Conservation (phyloP, 2,888 invertebrate genomes). For the Melangyna quadrimaculata region DNA sequence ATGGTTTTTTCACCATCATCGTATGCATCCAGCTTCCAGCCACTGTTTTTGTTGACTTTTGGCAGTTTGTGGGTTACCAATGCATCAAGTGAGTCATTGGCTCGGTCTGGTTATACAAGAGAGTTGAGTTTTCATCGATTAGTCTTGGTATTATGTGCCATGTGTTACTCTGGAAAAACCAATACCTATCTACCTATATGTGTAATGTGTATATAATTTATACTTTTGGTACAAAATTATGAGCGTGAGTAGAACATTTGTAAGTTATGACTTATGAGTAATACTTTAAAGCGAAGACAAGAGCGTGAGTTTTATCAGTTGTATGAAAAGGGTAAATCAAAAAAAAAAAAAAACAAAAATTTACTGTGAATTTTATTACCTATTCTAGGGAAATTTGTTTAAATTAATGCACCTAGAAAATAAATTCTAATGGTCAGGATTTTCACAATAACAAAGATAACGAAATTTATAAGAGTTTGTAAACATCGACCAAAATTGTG, state of each 20-base stretch:
- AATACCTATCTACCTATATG: too few relatives aligned
- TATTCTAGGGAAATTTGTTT: too few relatives aligned
- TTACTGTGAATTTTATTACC: too few relatives aligned
- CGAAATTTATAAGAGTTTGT: too few relatives aligned
- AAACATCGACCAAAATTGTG: too few relatives aligned
- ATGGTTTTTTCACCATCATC: constrained; percentile 30
- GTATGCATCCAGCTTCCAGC: too few relatives aligned
- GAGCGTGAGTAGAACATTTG: background rate
- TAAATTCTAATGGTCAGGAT: too few relatives aligned
- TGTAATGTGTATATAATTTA: background rate
- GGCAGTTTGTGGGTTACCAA: constrained; percentile 63
- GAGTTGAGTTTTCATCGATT: constrained; percentile 45
- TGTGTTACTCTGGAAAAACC: constrained; percentile 5
- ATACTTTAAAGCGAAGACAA: background rate
- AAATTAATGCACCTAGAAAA: too few relatives aligned
- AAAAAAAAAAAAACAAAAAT: too few relatives aligned
- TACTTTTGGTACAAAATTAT: background rate
- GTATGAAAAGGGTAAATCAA: too few relatives aligned
- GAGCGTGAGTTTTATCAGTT: too few relatives aligned
- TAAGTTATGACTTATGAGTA: background rate
- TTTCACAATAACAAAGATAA: too few relatives aligned
- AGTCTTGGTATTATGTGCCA: constrained; percentile 53
- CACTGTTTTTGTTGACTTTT: constrained; percentile 25
- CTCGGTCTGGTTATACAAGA: background rate
- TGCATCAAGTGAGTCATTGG: constrained; percentile 57